Evolutionary conservation across 2,888 invertebrate genomes (phyloP), one percentile per base, ranked within the genome.

Genomic region (Pharmacophagus antenor): DNA sequence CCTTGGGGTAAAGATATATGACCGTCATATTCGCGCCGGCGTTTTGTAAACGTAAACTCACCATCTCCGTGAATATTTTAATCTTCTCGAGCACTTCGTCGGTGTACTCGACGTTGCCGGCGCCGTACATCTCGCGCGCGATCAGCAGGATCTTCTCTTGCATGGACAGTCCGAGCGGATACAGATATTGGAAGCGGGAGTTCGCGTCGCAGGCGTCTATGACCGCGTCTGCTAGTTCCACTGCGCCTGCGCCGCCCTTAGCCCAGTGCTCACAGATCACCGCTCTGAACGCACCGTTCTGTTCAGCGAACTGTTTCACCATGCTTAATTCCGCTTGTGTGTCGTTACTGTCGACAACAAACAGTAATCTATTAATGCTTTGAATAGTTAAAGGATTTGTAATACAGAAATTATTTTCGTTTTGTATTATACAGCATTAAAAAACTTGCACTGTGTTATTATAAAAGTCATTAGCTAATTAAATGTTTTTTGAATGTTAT

Each of bases 41-140:
- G n/a, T n/a, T n/a, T n/a, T n/a, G n/a, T n/a, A n/a, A n/a, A n/a
- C n/a, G n/a, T n/a, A 44, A 48, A 64, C 74, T 73, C 78, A 96
- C 96, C 92, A 95, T 95, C 70, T 93, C 91, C 58, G 93, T 94
- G 71, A 95, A 95, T 49, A 92, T 83, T 61, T 94, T 91, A 47
- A 98, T 91, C 76, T 94, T 94, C 65, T 93, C 90, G 70, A 92
- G 78, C 2, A 97, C 98, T 61, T 93, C 91, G 3, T 94, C 92
- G 0, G 94, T 92, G 56, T 98, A 92, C 64, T 95, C 94, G 17
- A 99, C 93, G 31, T 94, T 90, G 21, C 94, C 96, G n/a, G 99
- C 99, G 2, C 99, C 99, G 76, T 99, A 99, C 94, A 99, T 98
- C 79, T 97, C 95, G 58, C 90, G 93, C 0, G 99, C 98, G 72